These are phyloP conservation scores for Druon quercuslanigerum DNA, from an alignment of 1,140 invertebrate species.

Conservation along the genomic window DNA sequence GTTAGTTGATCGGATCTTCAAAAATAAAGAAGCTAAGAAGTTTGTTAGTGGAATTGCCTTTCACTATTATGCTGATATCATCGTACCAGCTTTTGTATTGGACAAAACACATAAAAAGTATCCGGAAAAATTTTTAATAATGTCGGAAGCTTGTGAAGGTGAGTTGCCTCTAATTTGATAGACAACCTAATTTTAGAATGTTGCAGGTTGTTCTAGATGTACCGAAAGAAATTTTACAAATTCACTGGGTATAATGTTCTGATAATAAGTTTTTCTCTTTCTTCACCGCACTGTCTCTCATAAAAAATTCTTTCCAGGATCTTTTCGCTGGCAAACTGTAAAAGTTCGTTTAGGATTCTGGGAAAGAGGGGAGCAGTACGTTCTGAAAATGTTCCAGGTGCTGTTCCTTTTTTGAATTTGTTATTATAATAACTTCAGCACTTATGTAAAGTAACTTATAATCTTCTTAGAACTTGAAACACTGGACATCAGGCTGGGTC, in stretches of 20 bases:
- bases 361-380: constrained; percentile 83
- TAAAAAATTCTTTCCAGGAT: constrained; percentile 58
- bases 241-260: constrained; percentile 45
- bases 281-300: constrained; percentile 9
- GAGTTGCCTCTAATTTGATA: constrained; percentile 82
- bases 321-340: constrained; percentile 68
- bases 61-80: constrained; percentile 1
- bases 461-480: constrained; percentile 45
- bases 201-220: constrained; percentile 59
- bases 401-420: constrained; percentile 33
- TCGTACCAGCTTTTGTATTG: neutral
- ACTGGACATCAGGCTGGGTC: constrained; percentile 84
- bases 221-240: constrained; percentile 53
- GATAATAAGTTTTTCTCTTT: constrained; percentile 46
- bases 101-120: neutral
- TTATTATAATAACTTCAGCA: too few species aligned
- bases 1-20: neutral
- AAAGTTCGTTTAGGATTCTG: constrained; percentile 84
- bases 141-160: neutral
- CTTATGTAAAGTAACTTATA: neutral
- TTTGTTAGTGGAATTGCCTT: neutral
- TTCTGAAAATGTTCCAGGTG: constrained; percentile 82
- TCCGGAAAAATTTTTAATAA: neutral
- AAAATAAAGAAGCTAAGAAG: neutral
- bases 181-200: constrained; percentile 67